Conservation (phyloP, 1,140 invertebrate species). For the Neuroterus valhalla region DNA sequence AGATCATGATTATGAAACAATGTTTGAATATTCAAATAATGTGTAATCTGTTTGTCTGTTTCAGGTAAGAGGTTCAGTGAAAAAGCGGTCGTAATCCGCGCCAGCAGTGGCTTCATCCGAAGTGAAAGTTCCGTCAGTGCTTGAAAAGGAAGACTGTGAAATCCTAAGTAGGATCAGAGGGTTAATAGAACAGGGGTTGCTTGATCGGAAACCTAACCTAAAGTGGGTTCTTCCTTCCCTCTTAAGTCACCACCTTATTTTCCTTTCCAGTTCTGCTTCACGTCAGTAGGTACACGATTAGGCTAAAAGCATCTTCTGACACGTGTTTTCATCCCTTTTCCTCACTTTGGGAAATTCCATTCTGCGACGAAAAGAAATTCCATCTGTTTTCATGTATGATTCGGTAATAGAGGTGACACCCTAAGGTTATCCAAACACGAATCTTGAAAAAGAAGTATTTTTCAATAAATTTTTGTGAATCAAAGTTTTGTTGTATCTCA, state of each 20-base stretch:
- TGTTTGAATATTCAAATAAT: slow-evolving; percentile 23
- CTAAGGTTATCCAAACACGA: too few relatives aligned
- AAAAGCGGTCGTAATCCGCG: slow-evolving; percentile 23
- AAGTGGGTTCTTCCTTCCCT: slow-evolving; percentile 28
- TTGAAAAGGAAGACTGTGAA: slow-evolving; percentile 52
- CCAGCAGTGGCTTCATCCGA: slow-evolving; percentile 12
- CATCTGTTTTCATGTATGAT: neutral
- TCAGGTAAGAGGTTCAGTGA: slow-evolving; percentile 54
- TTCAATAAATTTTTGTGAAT: too few relatives aligned
- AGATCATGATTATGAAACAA: neutral
- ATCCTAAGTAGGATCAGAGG: slow-evolving; percentile 56
- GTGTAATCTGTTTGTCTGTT: slow-evolving; percentile 48
- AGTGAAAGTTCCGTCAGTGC: slow-evolving; percentile 50
- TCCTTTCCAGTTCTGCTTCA: slow-evolving; percentile 13
- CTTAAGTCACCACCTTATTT: slow-evolving; percentile 24
- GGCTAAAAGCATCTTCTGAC: slow-evolving; percentile 20
- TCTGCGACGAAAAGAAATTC: neutral
- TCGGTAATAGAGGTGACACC: too few relatives aligned
- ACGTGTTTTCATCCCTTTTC: slow-evolving; percentile 21
- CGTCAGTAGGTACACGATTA: neutral
- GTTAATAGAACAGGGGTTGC: slow-evolving; percentile 43
- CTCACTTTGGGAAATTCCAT: slow-evolving; percentile 3
- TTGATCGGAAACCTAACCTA: slow-evolving; percentile 29
- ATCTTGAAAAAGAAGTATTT: too few relatives aligned
- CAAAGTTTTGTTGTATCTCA: too few relatives aligned